Evolutionary conservation across 37 sponge, comb jelly and placozoan genomes (phyloP).

Genomic region (Lycopodina hypogea): DNA sequence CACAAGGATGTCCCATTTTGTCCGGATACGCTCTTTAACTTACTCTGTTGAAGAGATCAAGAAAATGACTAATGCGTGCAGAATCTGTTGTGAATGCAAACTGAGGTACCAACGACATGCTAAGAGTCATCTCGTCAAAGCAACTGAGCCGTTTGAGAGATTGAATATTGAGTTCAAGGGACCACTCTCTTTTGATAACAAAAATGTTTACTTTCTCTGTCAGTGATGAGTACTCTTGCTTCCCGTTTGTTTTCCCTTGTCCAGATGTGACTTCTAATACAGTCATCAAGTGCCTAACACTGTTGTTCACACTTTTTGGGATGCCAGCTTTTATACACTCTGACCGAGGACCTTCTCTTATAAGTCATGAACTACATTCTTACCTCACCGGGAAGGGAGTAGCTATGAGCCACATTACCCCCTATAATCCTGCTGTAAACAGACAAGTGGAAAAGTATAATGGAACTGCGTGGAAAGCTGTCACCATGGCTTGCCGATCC

Average conservation of each 20-base stretch:
- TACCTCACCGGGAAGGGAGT: slow-evolving; percentile 1
- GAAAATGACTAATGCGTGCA: not conserved
- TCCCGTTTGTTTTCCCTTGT: slow-evolving; percentile 18
- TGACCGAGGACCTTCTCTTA: no score
- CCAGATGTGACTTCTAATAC: not conserved
- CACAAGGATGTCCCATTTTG: slow-evolving; percentile 16
- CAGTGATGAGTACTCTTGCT: not conserved
- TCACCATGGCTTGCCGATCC: not conserved
- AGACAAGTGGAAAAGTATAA: slow-evolving; percentile 16
- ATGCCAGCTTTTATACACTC: slow-evolving; percentile 16
- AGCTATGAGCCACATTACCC: slow-evolving; percentile 4
- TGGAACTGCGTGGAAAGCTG: slow-evolving; percentile 7
- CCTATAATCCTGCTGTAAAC: not conserved
- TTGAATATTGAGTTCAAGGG: slow-evolving; percentile 14
- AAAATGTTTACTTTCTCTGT: slow-evolving; percentile 8
- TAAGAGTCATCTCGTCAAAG: not conserved
- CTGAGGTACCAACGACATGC: not conserved
- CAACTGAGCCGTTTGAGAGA: slow-evolving; percentile 3
- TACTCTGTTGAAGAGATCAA: not conserved
- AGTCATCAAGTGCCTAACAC: slow-evolving; percentile 8
- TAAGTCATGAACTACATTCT: slow-evolving; percentile 2
- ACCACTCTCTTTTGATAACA: not conserved
- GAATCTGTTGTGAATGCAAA: no score
- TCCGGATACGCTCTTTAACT: not conserved
- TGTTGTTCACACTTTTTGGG: slow-evolving; percentile 8